Evolutionary conservation across 2,888 invertebrate species (phyloP), one percentile per base, ranked within the genome.

Genomic region (Orthosia incerta): DNA sequence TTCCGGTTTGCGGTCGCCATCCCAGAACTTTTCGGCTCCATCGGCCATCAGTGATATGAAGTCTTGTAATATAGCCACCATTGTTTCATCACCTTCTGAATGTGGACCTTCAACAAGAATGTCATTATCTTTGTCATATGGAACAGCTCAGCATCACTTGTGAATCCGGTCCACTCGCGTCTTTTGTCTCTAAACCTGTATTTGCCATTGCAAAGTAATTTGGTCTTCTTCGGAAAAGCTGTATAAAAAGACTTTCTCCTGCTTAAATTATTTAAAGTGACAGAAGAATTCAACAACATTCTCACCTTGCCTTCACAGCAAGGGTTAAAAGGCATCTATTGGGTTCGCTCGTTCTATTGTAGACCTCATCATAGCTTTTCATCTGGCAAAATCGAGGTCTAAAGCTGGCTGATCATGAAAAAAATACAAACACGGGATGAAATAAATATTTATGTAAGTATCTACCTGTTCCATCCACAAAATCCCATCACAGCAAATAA

Each of bases 401-500:
- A 26, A 23, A 26, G 16, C 7, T 16, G 15, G 20, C 15, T 15
- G 3, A 16, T 26, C 15, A 55, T 9, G 53, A 55, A 55, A 55
- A 20, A 26, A 53, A 13, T 39, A 5, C 20, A 15, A 50, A 45
- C 16, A 2, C 3, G 1, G 0, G 31, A 7, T n/a, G n/a, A n/a
- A n/a, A n/a, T n/a, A 16, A 50, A 45, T 39, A n/a, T 31, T 31
- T 13, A 23, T 7, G 12, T 20, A 51, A 50, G 1, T 45, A 48
- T 13, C 9, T n/a, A 23, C 12, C 12, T 31, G 4, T 16, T n/a
- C 31, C 18, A 56, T 16, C 3, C 15, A 51, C 20, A 15, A 13
- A 59, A 23, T 26, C 11, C 18, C 13, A 61, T n/a, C n/a, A 63
- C 18, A 55, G 12, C 26, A 76, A 71, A 79, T 67, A 71, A 68